phyloP scores from a whole-genome alignment of 2,797 vertebrate species.

The Acipenser transmontanus region DNA sequence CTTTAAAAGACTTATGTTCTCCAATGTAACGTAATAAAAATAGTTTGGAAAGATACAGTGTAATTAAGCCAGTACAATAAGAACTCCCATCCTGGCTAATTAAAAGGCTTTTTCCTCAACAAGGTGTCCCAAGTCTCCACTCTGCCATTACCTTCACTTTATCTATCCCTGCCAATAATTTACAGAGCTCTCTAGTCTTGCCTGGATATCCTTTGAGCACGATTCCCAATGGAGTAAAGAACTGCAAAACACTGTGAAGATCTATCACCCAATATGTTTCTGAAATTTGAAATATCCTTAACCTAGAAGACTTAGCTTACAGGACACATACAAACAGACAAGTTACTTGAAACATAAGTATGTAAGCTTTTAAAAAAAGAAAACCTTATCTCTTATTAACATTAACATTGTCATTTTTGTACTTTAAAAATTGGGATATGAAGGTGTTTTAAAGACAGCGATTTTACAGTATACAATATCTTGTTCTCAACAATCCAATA shows the following conservation, averaged over 20 bases:
- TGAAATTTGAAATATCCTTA: not conserved
- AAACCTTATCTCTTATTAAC: too few species aligned
- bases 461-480: too few species aligned
- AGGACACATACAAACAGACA: conserved; percentile 33
- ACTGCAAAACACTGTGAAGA: conserved; percentile 30
- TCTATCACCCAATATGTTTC: not conserved
- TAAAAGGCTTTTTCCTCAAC: conserved; percentile 54
- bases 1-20: conserved; percentile 72
- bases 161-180: conserved; percentile 29
- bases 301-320: not conserved
- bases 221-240: conserved; percentile 43
- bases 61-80: conserved; percentile 56
- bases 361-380: too few species aligned
- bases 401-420: too few species aligned
- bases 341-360: too few species aligned
- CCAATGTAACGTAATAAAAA: conserved; percentile 49
- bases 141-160: conserved; percentile 26
- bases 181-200: conserved; percentile 34
- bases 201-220: conserved; percentile 35
- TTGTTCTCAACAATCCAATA: too few species aligned
- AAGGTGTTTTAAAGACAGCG: too few species aligned
- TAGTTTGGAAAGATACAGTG: conserved; percentile 52
- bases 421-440: too few species aligned
- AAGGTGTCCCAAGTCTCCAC: conserved; percentile 30
- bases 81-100: conserved; percentile 60